phyloP scores from a whole-genome alignment of 2,797 vertebrate species.

The Danio aesculapii region DNA sequence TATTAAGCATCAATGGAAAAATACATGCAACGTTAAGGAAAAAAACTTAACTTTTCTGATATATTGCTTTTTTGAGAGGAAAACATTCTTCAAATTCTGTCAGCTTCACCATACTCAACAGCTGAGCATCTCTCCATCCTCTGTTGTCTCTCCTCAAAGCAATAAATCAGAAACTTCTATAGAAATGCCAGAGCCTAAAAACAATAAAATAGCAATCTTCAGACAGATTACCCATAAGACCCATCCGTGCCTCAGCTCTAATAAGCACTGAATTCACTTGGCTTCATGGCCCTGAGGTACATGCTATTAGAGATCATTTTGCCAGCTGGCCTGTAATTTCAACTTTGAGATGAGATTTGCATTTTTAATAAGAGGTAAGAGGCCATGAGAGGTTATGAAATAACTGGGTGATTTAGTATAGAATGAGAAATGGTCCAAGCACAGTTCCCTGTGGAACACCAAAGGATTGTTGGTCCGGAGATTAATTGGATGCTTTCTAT shows the following conservation, averaged over 20 bases:
- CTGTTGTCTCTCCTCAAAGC: constrained; percentile 1
- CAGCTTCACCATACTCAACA: background rate
- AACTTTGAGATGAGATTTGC: constrained; percentile 38
- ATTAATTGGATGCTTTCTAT: constrained; percentile 30
- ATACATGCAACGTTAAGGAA: background rate
- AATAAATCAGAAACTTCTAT: constrained; percentile 3
- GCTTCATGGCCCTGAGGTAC: constrained; percentile 2
- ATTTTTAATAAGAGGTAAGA: constrained; percentile 41
- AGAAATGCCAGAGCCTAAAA: constrained; percentile 12
- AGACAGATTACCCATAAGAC: constrained; percentile 19
- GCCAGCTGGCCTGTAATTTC: constrained; percentile 32
- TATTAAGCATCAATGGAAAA: background rate
- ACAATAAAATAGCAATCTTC: constrained; percentile 14
- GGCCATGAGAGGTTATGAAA: constrained; percentile 27
- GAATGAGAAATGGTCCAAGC: constrained; percentile 16
- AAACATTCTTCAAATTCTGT: background rate
- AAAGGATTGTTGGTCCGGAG: background rate
- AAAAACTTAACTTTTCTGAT: background rate
- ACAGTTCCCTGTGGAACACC: constrained; percentile 6
- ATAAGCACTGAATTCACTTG: constrained; percentile 26
- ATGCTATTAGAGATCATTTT: constrained; percentile 18
- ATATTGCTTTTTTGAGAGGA: background rate
- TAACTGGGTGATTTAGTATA: constrained; percentile 19
- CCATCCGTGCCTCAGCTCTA: constrained; percentile 4
- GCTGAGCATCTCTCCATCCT: background rate